Evolutionary conservation across 2,888 invertebrate species (phyloP).

Genomic region (Apeira syringaria): DNA sequence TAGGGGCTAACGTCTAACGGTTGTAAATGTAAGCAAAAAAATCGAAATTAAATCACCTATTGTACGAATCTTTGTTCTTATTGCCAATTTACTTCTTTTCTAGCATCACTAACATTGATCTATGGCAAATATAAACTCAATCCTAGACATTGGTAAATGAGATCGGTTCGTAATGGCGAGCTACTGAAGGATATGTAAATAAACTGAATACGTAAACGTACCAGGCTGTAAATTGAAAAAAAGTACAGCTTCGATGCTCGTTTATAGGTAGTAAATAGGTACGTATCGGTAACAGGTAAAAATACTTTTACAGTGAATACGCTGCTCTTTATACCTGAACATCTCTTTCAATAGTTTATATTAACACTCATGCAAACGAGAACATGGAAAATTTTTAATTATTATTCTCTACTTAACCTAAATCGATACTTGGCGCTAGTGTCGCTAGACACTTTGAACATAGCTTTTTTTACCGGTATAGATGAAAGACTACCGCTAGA

Average conservation of each 20-base stretch:
- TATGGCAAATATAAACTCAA: conserved; percentile 2
- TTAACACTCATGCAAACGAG: conserved; percentile 1
- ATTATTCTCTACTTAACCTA: too few relatives aligned
- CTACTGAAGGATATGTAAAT: conserved; percentile 18
- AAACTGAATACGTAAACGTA: conserved; percentile 15
- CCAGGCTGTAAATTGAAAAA: conserved; percentile 13
- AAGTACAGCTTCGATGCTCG: conserved; percentile 8
- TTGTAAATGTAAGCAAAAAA: too few relatives aligned
- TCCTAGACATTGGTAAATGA: conserved; percentile 4
- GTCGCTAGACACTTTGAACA: too few relatives aligned
- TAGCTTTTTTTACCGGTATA: too few relatives aligned
- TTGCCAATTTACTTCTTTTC: too few relatives aligned
- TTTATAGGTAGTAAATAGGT: conserved; percentile 17
- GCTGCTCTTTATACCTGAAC: conserved; percentile 8
- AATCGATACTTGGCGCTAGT: too few relatives aligned
- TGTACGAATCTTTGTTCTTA: too few relatives aligned
- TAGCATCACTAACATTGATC: too few relatives aligned
- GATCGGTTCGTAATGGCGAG: conserved; percentile 5
- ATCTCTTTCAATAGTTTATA: conserved; percentile 8
- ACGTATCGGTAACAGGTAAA: conserved; percentile 14
- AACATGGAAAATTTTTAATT: neutral
- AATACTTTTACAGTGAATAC: conserved; percentile 13
- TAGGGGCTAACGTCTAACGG: too few relatives aligned
- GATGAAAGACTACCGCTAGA: too few relatives aligned
- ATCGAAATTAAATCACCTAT: too few relatives aligned